Evolutionary conservation across 2,113 vertebrate species (phyloP), one percentile per base, ranked within the genome.

Genomic region (Cryptotis parvus): DNA sequence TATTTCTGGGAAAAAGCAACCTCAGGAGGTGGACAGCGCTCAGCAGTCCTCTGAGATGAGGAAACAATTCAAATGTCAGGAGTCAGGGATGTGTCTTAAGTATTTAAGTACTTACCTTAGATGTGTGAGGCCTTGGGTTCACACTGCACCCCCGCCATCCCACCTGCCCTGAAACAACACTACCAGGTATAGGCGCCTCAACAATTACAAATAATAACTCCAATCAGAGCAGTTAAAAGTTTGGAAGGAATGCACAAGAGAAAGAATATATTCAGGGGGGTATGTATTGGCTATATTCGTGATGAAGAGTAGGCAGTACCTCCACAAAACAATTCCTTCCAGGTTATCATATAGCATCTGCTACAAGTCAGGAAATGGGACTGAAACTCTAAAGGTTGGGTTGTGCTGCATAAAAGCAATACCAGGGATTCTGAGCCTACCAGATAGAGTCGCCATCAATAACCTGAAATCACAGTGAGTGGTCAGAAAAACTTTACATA

Each of bases 1-100:
- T 55, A 63, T 65, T 87, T 93, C 45, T 82, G 35, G 45, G n/a
- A 31, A 10, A 65, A 49, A 4, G 35, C 24, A 87, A 93, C 58
- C 1, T 84, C 68, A 61, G 33, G 22, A 91, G 6, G 9, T 24
- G 1, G 86, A 55, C 65, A 63, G 33, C 68, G 68, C 7, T 77
- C 10, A n/a, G 27, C 33, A 55, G 8, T 55, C 33, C 26, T 31
- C 14, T 33, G 87, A 45, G 43, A 4, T 91, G 33, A 72, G 15
- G 14, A 82, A 11, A 58, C 29, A 65, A 58, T 33, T 20, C 11
- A 55, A 33, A 78, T 58, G 20, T 58, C 20, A 58, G 55, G 55
- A 22, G 18, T 6, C 55, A 58, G 55, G 55, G 20, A 58, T 58
- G 55, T 58, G 55, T 22, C 16, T 58, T 4, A 24, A 58, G 55